Conservation (phyloP, 2,888 invertebrate genomes). For the Phytoseiulus persimilis region DNA sequence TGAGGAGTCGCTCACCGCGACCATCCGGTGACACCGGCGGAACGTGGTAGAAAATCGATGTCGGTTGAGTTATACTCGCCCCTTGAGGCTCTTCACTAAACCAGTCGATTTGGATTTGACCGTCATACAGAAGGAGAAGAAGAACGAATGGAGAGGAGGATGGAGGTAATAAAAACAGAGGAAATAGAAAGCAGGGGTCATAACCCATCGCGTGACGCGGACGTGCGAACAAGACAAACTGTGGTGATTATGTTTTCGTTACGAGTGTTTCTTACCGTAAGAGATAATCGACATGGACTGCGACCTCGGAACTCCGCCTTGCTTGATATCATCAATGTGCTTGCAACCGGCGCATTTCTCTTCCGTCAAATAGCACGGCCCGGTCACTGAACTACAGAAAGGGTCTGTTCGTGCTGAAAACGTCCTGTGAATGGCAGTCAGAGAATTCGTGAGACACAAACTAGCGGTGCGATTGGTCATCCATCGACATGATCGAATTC, state of each 20-base stretch:
- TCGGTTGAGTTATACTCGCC: not conserved
- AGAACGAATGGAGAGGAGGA: not conserved
- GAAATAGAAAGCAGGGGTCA: too few species aligned
- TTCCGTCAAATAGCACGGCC: not conserved
- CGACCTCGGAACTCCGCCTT: slow-evolving; percentile 12
- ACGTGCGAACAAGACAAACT: too few species aligned
- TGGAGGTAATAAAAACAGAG: not conserved
- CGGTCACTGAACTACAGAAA: slow-evolving; percentile 29
- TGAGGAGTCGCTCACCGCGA: not conserved
- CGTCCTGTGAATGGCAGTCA: not conserved
- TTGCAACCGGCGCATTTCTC: slow-evolving; percentile 28
- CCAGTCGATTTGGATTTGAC: not conserved
- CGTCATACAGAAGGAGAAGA: not conserved
- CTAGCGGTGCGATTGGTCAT: not conserved
- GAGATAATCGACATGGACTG: slow-evolving; percentile 29
- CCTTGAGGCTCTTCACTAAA: not conserved
- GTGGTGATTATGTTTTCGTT: not conserved
- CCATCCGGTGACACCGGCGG: not conserved
- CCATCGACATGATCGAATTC: too few species aligned
- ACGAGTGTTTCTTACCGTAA: slow-evolving; percentile 16
- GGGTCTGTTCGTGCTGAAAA: not conserved
- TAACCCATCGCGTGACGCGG: too few species aligned
- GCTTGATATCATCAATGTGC: slow-evolving; percentile 26
- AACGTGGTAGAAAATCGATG: not conserved
- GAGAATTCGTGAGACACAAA: not conserved